Conservation (phyloP, 1,140 invertebrate genomes). For the Megalonaias nervosa region DNA sequence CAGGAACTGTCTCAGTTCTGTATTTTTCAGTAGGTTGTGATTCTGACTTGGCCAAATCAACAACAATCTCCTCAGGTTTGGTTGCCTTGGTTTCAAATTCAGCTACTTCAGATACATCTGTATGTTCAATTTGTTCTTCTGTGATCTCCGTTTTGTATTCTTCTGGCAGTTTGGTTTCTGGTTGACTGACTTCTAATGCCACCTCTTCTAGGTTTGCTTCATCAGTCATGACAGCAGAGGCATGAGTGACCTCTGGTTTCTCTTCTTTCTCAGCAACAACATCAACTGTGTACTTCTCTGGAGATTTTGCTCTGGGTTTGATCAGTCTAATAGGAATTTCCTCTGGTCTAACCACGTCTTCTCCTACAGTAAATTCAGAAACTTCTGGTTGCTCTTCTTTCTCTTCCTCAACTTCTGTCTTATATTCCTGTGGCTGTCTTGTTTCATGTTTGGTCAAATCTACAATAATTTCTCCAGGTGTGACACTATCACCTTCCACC, state of each 20-base stretch:
- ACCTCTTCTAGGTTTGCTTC: slow-evolving; percentile 26
- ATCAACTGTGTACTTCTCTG: slow-evolving; percentile 28
- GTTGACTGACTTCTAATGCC: slow-evolving; percentile 25
- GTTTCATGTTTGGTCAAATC: slow-evolving; percentile 26
- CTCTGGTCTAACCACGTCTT: slow-evolving; percentile 31
- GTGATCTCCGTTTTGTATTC: slow-evolving; percentile 40
- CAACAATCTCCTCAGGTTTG: slow-evolving; percentile 27
- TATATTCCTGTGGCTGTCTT: slow-evolving; percentile 18
- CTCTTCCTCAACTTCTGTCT: slow-evolving; percentile 9
- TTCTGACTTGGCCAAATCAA: slow-evolving; percentile 35
- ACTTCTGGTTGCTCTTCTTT: slow-evolving; percentile 21
- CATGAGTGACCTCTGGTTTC: slow-evolving; percentile 33
- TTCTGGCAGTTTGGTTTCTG: slow-evolving; percentile 23
- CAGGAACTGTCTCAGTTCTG: slow-evolving; percentile 32
- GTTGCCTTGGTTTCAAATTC: slow-evolving; percentile 22
- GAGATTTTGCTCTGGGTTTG: slow-evolving; percentile 21
- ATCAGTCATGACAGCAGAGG: slow-evolving; percentile 29
- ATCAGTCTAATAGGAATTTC: slow-evolving; percentile 23
- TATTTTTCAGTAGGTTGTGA: slow-evolving; percentile 33
- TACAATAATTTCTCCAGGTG: slow-evolving; percentile 24
- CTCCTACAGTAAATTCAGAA: slow-evolving; percentile 18
- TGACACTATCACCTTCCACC: slow-evolving; percentile 16
- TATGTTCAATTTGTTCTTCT: slow-evolving; percentile 38
- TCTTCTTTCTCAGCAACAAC: slow-evolving; percentile 24
- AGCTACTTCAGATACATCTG: slow-evolving; percentile 36